Percentiles rank a stretch among this genome's conserved stretches.
Evolutionary conservation across 2,113 vertebrate species (phyloP).

Genomic region (Cricetomys ansorgei): DNA sequence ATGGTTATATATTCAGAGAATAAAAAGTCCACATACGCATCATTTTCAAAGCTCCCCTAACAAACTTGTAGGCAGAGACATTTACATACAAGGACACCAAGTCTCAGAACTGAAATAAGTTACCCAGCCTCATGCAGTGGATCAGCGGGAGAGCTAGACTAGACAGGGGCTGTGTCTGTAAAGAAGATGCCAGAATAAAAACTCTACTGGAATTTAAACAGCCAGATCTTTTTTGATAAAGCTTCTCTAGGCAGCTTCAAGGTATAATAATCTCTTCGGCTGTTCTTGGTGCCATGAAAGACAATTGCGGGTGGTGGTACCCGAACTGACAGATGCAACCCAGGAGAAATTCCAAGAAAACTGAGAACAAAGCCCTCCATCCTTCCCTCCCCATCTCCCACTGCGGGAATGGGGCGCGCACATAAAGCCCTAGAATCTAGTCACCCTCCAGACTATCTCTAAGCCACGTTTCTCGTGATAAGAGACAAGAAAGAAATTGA

Average conservation of each 20-base stretch:
- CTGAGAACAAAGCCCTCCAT: slow-evolving; percentile 53
- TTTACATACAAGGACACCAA: not conserved
- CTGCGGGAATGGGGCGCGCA: slow-evolving; percentile 32
- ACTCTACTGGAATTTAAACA: slow-evolving; percentile 58
- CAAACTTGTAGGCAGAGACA: not conserved
- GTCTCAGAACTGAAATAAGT: not conserved
- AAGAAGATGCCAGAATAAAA: slow-evolving; percentile 39
- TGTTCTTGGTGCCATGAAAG: slow-evolving; percentile 54
- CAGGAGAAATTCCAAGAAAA: slow-evolving; percentile 53
- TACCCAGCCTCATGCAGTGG: not conserved
- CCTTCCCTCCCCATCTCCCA: not conserved
- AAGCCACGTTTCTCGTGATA: slow-evolving; percentile 69
- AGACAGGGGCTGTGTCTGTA: not conserved
- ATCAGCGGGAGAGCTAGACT: not conserved
- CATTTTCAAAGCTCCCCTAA: not conserved
- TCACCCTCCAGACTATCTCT: slow-evolving; percentile 77
- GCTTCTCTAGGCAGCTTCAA: slow-evolving; percentile 68
- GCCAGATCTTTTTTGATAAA: slow-evolving; percentile 71
- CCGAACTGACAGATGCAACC: slow-evolving; percentile 7
- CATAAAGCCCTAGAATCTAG: slow-evolving; percentile 65
- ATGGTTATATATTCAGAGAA: not conserved
- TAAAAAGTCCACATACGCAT: not conserved
- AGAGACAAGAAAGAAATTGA: slow-evolving; percentile 71
- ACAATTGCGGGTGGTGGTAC: slow-evolving; percentile 63
- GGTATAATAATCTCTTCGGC: slow-evolving; percentile 61